Base-by-base conservation (phyloP, 2,113 vertebrate species). In the Xiphorhynchus elegans region DNA sequence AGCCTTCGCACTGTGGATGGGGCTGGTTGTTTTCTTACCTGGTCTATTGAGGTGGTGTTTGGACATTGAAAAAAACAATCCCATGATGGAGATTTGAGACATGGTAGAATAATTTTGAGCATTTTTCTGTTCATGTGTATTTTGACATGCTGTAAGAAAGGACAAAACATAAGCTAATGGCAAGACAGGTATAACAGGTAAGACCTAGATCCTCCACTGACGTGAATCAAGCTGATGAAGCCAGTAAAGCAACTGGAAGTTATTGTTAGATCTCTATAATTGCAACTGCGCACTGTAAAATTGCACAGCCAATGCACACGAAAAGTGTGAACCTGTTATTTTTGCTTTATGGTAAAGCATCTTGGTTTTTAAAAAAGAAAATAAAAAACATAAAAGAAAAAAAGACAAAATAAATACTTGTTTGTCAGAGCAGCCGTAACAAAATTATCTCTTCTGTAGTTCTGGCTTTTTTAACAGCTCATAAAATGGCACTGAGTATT, bases 101-200 rank as follows among this genome's bases (percentile, higher is more conserved):
- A 35, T 1, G 2, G 26, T 74, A 87, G 72, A 94, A 91, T 96
- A 28, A 93, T 96, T 93, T 83, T 50, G 44, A 84, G 72, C 14
- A 3, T 78, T 84, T 87, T 21, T 52, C 31, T 76, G 31, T 16
- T 10, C 5, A 5, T 20, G 6, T 46, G 31, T 16, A 7, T 92
- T 84, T 89, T 25, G 26, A 3, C 50, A 33, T 69, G 55, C 21
- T 95, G 66, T 49, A 73, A 88, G 94, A 87, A 53, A 89, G 53
- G 7, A 33, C 77, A 72, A 93, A 83, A 33, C 35, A 37, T 87
- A 92, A 97, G 80, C 85, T 77, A 62, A 95, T 86, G 63, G 70
- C 44, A 90, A 93, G 95, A 17, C 3, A 58, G 4, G 17, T 91
- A 44, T 94, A 83, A 52, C 73, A 96, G 53, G 64, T 91, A 84